Conservation (phyloP, 2,113 vertebrate genomes). For the Campylomormyrus numenius region DNA sequence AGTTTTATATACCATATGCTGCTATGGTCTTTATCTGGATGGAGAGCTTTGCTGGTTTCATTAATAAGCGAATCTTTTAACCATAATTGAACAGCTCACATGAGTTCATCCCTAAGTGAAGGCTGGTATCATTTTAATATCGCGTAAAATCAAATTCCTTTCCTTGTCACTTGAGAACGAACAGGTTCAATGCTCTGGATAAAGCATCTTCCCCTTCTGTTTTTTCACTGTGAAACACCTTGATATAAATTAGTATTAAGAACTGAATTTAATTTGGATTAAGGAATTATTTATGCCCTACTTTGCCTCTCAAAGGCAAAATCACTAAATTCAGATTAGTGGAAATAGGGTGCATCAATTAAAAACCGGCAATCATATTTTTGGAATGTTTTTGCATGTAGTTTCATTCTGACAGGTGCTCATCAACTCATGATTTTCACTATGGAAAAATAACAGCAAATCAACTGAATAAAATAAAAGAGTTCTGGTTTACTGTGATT, state of each 20-base stretch:
- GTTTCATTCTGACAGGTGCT: background rate
- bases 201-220: slow-evolving; percentile 26
- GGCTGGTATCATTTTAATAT: background rate
- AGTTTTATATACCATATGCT: background rate
- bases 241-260: background rate
- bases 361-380: background rate
- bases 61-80: background rate
- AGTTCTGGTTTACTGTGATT: background rate
- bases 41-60: background rate
- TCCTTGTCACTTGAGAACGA: background rate
- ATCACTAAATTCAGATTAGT: background rate
- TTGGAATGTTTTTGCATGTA: background rate
- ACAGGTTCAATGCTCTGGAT: background rate
- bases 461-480: background rate
- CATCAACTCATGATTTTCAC: background rate
- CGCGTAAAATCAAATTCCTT: background rate
- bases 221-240: background rate
- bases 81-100: background rate
- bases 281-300: background rate
- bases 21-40: background rate
- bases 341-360: background rate
- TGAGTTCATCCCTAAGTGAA: background rate
- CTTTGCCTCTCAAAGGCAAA: background rate
- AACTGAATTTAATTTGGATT: background rate
- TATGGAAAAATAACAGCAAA: background rate